Percentiles rank a stretch among this genome's conserved stretches.
phyloP scores from a whole-genome alignment of 2,113 vertebrate genomes.

The Hypanus sabinus region DNA sequence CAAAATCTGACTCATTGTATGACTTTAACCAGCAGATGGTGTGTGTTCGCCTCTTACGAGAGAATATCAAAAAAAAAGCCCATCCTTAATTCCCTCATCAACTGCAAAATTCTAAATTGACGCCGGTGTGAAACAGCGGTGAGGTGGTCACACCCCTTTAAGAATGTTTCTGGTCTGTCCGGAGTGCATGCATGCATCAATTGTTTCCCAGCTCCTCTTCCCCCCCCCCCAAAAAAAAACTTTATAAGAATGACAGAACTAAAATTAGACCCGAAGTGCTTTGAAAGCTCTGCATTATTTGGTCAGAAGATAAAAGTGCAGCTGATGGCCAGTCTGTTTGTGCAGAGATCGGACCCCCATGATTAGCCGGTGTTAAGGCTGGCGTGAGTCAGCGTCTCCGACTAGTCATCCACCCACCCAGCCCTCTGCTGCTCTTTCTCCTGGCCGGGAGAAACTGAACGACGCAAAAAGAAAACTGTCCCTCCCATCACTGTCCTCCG shows the following conservation, averaged over 20 bases:
- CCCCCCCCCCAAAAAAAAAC: no score
- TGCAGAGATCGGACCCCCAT: not conserved
- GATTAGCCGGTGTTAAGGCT: not conserved
- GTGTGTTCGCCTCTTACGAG: not conserved
- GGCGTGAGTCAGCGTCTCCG: not conserved
- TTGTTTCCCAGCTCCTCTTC: not conserved
- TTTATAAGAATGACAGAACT: not conserved
- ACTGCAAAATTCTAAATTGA: conserved; percentile 6
- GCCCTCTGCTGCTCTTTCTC: not conserved
- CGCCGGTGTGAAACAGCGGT: no score
- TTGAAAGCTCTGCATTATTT: no score
- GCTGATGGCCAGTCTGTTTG: not conserved
- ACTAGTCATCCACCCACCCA: no score
- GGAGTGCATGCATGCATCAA: no score
- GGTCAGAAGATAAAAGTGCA: not conserved
- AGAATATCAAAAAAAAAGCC: not conserved
- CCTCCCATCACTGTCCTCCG: not conserved
- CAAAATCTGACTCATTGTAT: conserved; percentile 26
- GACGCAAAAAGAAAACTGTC: not conserved
- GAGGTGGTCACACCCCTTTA: not conserved
- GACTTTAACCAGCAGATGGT: conserved; percentile 31
- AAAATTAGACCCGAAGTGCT: not conserved
- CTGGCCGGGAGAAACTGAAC: not conserved
- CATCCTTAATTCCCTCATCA: not conserved
- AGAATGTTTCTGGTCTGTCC: not conserved